Evolutionary conservation across 2,113 vertebrate genomes (phyloP).

Genomic region (Misgurnus mizolepis): DNA sequence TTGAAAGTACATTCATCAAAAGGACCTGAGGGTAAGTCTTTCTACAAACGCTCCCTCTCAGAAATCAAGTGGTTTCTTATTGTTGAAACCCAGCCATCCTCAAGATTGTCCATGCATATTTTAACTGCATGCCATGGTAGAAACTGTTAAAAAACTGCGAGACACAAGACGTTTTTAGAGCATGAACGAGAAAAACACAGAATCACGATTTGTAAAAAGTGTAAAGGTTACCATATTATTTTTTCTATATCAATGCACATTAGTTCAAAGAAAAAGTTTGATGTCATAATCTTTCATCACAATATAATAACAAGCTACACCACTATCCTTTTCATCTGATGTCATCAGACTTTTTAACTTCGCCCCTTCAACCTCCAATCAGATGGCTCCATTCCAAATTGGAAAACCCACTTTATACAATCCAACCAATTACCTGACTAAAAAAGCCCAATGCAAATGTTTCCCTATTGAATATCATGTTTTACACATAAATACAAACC

Average conservation of each 20-base stretch:
- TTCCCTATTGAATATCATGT: neutral
- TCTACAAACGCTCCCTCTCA: slow-evolving; percentile 39
- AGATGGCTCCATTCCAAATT: neutral
- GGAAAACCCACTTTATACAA: neutral
- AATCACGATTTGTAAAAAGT: neutral
- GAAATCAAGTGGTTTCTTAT: slow-evolving; percentile 31
- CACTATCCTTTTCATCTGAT: too few species aligned
- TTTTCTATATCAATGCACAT: neutral
- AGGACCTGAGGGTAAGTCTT: slow-evolving; percentile 37
- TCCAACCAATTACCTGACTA: neutral
- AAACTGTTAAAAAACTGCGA: neutral
- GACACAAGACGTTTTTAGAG: neutral
- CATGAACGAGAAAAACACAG: slow-evolving; percentile 7
- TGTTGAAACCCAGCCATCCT: slow-evolving; percentile 31
- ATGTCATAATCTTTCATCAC: too few species aligned
- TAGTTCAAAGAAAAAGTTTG: too few species aligned
- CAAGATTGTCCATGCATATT: neutral
- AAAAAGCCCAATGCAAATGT: too few species aligned
- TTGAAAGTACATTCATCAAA: slow-evolving; percentile 39
- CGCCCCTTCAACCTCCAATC: too few species aligned
- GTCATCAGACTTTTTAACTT: too few species aligned
- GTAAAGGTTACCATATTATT: too few species aligned
- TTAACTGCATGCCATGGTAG: neutral
- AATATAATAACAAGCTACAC: too few species aligned
- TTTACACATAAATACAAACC: neutral